Percentiles rank a stretch among this genome's conserved stretches.
Conservation (phyloP, 2,113 vertebrate species). For the Marmota monax region DNA sequence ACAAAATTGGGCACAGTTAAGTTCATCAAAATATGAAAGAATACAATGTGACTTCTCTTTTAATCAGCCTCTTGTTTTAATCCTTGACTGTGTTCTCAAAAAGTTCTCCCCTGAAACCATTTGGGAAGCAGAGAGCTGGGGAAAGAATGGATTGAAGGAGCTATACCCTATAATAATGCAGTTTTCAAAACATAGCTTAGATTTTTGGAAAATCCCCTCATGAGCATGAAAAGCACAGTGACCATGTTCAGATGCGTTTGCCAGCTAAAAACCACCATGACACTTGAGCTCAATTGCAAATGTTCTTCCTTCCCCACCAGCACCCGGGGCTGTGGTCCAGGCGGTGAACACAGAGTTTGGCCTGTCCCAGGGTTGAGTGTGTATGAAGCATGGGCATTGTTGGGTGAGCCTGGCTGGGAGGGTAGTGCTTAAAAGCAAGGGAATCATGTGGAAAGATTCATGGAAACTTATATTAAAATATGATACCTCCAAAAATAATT, state of each 20-base stretch:
- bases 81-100: constrained; percentile 63
- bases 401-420: constrained; percentile 66
- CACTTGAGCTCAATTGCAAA: constrained; percentile 29
- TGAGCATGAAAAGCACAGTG: constrained; percentile 37
- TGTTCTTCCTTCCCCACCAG: constrained; percentile 52
- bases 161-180: constrained; percentile 53
- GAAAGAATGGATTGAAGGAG: constrained; percentile 60
- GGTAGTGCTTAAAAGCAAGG: constrained; percentile 68
- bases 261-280: constrained; percentile 59
- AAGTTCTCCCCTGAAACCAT: constrained; percentile 59
- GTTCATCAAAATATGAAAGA: constrained; percentile 61
- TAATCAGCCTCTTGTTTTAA: constrained; percentile 66
- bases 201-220: constrained; percentile 78
- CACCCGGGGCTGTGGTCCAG: constrained; percentile 60
- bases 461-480: constrained; percentile 85
- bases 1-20: constrained; percentile 36
- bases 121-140: constrained; percentile 63
- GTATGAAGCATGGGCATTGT: constrained; percentile 76
- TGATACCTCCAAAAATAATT: constrained; percentile 83
- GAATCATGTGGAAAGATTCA: constrained; percentile 82
- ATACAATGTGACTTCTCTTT: constrained; percentile 70
- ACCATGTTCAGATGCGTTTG: constrained; percentile 56
- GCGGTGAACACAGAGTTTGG: constrained; percentile 51
- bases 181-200: constrained; percentile 72
- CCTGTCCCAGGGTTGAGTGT: constrained; percentile 59